phyloP scores from a whole-genome alignment of 2,797 vertebrate species.

The Bradypodion pumilum region DNA sequence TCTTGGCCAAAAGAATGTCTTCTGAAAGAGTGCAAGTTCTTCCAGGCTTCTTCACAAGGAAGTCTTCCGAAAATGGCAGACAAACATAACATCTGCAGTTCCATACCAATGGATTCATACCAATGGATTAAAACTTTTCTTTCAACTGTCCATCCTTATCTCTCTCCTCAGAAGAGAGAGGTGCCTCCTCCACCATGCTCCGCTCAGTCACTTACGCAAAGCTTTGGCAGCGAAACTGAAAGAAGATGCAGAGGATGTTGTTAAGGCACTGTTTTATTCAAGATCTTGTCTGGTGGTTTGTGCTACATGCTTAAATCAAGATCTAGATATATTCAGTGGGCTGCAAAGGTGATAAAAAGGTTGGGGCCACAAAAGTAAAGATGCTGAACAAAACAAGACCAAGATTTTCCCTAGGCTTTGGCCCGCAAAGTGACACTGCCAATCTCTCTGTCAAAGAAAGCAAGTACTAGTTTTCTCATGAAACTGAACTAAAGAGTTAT shows the following conservation, averaged over 20 bases:
- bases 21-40: too few relatives aligned
- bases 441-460: background rate
- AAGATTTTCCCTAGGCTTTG: background rate
- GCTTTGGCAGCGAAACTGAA: slow-evolving; percentile 38
- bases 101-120: too few relatives aligned
- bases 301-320: background rate
- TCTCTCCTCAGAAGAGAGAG: slow-evolving; percentile 11
- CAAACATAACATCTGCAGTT: too few relatives aligned
- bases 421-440: background rate
- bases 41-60: too few relatives aligned
- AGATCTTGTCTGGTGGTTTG: background rate
- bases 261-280: slow-evolving; percentile 14
- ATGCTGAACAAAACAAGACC: background rate
- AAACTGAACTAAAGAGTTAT: too few relatives aligned
- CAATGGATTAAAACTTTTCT: too few relatives aligned
- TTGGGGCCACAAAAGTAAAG: background rate
- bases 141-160: too few relatives aligned
- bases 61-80: too few relatives aligned
- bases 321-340: background rate
- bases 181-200: slow-evolving; percentile 12
- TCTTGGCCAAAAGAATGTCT: too few relatives aligned
- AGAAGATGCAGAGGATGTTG: slow-evolving; percentile 13
- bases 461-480: too few relatives aligned
- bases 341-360: too few relatives aligned
- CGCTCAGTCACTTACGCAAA: slow-evolving; percentile 21